phyloP scores from a whole-genome alignment of 2,797 vertebrate species.

The Antrozous pallidus region DNA sequence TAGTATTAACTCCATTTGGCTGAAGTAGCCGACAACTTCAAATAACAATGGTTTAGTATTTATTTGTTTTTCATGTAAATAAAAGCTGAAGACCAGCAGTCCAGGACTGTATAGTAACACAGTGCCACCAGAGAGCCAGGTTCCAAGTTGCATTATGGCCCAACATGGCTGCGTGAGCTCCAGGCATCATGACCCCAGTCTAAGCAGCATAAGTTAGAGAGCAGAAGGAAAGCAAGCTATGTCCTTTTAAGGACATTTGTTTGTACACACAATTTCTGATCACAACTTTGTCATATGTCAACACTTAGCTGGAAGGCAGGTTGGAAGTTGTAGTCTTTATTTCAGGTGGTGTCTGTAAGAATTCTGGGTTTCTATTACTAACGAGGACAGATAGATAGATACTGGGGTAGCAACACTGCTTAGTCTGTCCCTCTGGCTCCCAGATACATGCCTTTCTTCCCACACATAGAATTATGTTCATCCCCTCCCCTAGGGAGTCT shows the following conservation, averaged over 20 bases:
- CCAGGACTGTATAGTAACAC: background rate
- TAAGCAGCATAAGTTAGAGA: background rate
- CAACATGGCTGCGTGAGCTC: background rate
- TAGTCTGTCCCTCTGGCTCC: background rate
- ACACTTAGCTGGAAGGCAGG: background rate
- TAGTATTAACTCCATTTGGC: background rate
- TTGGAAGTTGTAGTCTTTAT: background rate
- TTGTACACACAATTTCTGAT: background rate
- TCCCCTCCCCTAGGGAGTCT: background rate
- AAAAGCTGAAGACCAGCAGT: background rate
- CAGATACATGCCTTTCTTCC: background rate
- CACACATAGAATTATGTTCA: background rate
- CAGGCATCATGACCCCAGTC: background rate
- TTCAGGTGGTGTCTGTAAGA: background rate
- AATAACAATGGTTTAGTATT: background rate
- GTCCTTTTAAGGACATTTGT: background rate
- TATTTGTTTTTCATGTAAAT: background rate
- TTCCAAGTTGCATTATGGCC: background rate
- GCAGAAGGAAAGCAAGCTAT: background rate
- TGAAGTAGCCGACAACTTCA: background rate
- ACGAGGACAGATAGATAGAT: background rate
- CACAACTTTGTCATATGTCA: background rate
- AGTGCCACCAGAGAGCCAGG: background rate
- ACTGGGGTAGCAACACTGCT: background rate
- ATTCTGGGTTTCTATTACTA: background rate